Evolutionary conservation across 2,113 vertebrate genomes (phyloP).

Genomic region (Notechis scutatus): DNA sequence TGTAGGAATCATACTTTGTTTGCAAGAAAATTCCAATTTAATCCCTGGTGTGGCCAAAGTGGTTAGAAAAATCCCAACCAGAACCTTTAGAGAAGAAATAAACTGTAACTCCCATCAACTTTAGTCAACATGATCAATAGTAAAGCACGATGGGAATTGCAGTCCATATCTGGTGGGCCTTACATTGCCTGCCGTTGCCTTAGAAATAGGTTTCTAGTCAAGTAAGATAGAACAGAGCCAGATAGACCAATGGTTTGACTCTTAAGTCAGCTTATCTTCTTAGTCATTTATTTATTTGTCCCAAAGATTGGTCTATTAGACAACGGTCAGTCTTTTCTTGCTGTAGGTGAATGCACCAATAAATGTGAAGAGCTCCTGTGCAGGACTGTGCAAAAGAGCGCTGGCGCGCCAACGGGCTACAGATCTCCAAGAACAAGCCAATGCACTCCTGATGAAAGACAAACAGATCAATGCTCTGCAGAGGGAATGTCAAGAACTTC

Average conservation of each 20-base stretch:
- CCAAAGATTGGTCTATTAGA: neutral
- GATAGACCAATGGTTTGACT: neutral
- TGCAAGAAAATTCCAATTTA: neutral
- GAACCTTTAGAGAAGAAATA: neutral
- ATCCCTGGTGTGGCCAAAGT: neutral
- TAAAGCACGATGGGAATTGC: neutral
- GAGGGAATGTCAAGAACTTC: constrained; percentile 83
- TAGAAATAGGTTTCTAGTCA: neutral
- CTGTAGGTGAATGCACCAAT: constrained; percentile 83
- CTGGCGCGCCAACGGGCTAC: constrained; percentile 88
- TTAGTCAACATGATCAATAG: neutral
- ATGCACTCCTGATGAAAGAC: constrained; percentile 88
- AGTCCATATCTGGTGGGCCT: neutral
- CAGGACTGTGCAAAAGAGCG: constrained; percentile 87
- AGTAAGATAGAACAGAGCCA: neutral
- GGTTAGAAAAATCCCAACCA: neutral
- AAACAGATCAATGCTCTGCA: constrained; percentile 91
- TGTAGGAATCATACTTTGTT: neutral
- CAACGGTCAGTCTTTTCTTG: constrained; percentile 27
- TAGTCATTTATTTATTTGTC: constrained; percentile 23
- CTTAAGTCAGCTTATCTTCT: neutral
- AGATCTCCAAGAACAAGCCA: constrained; percentile 90
- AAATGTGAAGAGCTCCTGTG: constrained; percentile 74
- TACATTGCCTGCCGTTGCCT: neutral
- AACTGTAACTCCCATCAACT: neutral